Evolutionary conservation across 2,888 invertebrate genomes (phyloP), one percentile per base, ranked within the genome.

Genomic region (Noctua comes): DNA sequence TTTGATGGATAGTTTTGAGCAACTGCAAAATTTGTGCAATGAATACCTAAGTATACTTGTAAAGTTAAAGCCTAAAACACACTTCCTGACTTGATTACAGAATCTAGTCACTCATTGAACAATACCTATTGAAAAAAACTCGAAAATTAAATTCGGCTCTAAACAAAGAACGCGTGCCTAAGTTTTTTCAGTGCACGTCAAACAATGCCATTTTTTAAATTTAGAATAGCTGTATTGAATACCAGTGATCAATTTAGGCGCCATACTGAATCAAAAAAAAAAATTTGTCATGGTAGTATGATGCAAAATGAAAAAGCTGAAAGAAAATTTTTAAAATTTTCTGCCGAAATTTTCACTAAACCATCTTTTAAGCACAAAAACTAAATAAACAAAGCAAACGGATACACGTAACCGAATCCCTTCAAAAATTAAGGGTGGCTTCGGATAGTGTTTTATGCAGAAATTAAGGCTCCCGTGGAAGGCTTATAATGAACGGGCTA

Each of bases 401-500:
- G 90, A 90, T 86, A 87, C 87, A 77, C 81, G 95, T 94, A 96
- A 96, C 95, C 93, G 86, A 94, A 96, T 91, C 93, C 92, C 93
- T 93, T 95, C 95, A 96, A 95, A 95, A 95, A 94, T 94, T 91
- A 93, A 91, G 90, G 90, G 85, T 88, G 88, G 87, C 88, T 91
- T 89, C 88, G 93, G 93, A 93, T 94, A 93, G 93, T 95, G 93
- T 94, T 95, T 95, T 94, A 95, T 94, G 94, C 93, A 92, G 93
- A 95, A 95, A 96, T 96, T 96, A 96, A 96, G 95, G 95, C 94
- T 94, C 92, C 93, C 95, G 93, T 95, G 96, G 94, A 95, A 94
- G 95, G 93, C 94, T 96, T 95, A 96, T 96, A 96, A 96, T 96
- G 95, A 96, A 96, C 94, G 95, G 88, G 92, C 96, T 97, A 96